Evolutionary conservation across 2,888 invertebrate species (phyloP).

Genomic region (Gibbula magus): DNA sequence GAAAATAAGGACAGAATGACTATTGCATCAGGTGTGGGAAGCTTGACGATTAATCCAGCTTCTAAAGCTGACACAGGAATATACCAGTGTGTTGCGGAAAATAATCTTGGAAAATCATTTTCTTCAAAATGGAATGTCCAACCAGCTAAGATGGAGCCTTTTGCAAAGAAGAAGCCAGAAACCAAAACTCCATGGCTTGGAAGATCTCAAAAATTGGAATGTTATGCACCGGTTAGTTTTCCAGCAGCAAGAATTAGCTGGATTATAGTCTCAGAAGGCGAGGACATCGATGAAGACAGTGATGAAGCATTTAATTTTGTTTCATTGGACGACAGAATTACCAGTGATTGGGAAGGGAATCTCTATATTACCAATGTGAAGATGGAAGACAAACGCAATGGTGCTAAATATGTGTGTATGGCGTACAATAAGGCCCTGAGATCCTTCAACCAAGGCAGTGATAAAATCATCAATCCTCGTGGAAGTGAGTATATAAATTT

Average conservation of each 20-base stretch:
- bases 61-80: slow-evolving; percentile 87
- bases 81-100: slow-evolving; percentile 95
- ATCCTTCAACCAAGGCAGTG: slow-evolving; percentile 45
- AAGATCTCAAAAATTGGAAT: slow-evolving; percentile 89
- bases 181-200: slow-evolving; percentile 77
- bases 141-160: slow-evolving; percentile 80
- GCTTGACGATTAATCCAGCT: slow-evolving; percentile 50
- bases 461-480: slow-evolving; percentile 39
- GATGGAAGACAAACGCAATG: slow-evolving; percentile 82
- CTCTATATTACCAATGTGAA: slow-evolving; percentile 97
- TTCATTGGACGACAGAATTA: slow-evolving; percentile 85
- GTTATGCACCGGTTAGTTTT: slow-evolving; percentile 87
- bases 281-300: slow-evolving; percentile 92
- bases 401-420: slow-evolving; percentile 77
- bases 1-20: slow-evolving; percentile 32
- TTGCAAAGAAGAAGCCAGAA: slow-evolving; percentile 35
- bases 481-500: slow-evolving; percentile 38
- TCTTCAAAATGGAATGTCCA: slow-evolving; percentile 96
- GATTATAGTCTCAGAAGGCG: slow-evolving; percentile 31
- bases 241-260: slow-evolving; percentile 39
- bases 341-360: slow-evolving; percentile 91
- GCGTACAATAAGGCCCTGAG: slow-evolving; percentile 41
- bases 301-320: slow-evolving; percentile 84
- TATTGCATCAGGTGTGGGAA: slow-evolving; percentile 42
- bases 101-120: slow-evolving; percentile 94